Evolutionary conservation across 2,888 invertebrate species (phyloP).

Genomic region (Cataglyphis rosenhaueri): DNA sequence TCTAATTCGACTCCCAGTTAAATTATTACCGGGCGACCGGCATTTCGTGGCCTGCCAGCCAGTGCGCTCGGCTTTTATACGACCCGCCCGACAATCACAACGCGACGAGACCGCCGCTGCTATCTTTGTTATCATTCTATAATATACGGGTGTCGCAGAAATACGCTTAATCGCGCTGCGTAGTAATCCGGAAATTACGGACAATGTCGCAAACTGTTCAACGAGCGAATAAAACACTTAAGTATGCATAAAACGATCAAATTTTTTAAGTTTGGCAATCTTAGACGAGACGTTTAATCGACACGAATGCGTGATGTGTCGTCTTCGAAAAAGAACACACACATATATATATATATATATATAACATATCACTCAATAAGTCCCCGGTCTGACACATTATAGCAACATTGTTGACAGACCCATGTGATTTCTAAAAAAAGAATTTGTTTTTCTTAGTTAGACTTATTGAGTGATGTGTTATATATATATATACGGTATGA

Average conservation of each 20-base stretch:
- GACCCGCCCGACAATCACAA: constrained; percentile 61
- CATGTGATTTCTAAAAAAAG: no score
- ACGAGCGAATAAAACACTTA: not conserved
- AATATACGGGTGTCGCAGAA: constrained; percentile 49
- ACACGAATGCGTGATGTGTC: no score
- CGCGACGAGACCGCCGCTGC: constrained; percentile 58
- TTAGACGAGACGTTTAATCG: not conserved
- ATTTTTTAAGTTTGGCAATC: not conserved
- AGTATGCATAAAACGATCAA: not conserved
- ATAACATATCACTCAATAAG: no score
- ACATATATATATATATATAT: no score
- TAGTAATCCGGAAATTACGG: not conserved
- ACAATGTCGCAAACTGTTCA: constrained; percentile 2
- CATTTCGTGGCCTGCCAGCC: constrained; percentile 72
- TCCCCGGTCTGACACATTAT: no score
- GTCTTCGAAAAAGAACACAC: not conserved
- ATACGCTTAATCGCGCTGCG: constrained; percentile 46
- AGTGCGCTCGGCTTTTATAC: constrained; percentile 58
- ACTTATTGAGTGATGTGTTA: no score
- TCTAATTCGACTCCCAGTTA: constrained; percentile 81
- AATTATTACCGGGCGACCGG: constrained; percentile 80
- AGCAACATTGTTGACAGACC: no score
- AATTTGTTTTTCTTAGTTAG: no score
- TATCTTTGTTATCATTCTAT: constrained; percentile 65
- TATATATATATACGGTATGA: not conserved